These are phyloP conservation scores for Varanus komodoensis DNA, from an alignment of 2,113 vertebrate species.

Conservation along the genomic window DNA sequence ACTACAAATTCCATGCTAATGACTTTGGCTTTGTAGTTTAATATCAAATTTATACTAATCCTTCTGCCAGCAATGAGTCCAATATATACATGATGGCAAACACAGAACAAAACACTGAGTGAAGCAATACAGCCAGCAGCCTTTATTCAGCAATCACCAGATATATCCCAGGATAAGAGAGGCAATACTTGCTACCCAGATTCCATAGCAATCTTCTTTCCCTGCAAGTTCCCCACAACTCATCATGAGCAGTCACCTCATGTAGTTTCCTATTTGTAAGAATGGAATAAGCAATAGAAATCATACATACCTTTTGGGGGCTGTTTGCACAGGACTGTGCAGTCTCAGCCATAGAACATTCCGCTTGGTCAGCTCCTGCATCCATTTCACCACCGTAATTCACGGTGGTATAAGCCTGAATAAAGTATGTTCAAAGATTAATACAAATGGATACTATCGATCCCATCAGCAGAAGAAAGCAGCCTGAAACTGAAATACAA, in stretches of 20 bases:
- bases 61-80: not conserved
- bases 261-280: accelerated
- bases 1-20: not conserved
- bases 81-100: not conserved
- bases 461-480: not conserved
- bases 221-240: not conserved
- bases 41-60: not conserved
- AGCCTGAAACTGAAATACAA: not conserved
- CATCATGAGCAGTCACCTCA: not conserved
- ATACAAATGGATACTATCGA: not conserved
- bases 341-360: conserved; percentile 72
- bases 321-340: conserved; percentile 60
- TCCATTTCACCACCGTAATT: conserved; percentile 78
- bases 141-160: not conserved
- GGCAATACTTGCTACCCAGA: not conserved
- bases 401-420: conserved; percentile 75
- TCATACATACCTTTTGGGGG: conserved; percentile 74
- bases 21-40: not conserved
- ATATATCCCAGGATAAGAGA: not conserved
- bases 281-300: conserved; percentile 5
- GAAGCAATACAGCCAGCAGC: not conserved
- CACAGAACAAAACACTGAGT: not conserved
- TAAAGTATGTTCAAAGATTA: conserved; percentile 21
- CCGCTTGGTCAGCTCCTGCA: conserved; percentile 59
- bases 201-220: not conserved